Evolutionary conservation across 1,140 invertebrate species (phyloP).

Genomic region (Lordiphosa mommai): DNA sequence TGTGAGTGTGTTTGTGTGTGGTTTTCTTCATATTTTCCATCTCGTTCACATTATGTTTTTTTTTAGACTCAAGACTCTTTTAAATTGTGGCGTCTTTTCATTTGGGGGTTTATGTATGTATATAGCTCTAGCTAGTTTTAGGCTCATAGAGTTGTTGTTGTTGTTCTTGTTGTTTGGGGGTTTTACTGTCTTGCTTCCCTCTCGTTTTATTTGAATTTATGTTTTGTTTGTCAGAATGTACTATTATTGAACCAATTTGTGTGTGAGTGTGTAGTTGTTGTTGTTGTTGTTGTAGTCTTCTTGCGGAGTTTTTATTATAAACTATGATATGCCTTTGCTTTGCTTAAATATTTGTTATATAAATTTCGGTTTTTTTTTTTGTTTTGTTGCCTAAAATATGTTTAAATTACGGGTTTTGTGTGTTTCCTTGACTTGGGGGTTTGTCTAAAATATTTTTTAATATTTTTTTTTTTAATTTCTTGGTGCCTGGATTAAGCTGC

Average conservation of each 20-base stretch:
- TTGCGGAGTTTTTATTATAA: constrained; percentile 51
- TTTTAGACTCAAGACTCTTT: constrained; percentile 18
- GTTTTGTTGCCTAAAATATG: constrained; percentile 64
- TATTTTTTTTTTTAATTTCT: constrained; percentile 75
- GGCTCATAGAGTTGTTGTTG: constrained; percentile 1
- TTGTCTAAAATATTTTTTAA: constrained; percentile 24
- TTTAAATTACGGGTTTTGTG: constrained; percentile 31
- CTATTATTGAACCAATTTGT: constrained; percentile 5
- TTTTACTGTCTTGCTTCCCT: constrained; percentile 41
- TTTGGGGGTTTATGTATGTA: constrained; percentile 29
- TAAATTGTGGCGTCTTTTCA: constrained; percentile 16
- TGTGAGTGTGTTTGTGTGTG: constrained; percentile 10
- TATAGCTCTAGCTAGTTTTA: not conserved
- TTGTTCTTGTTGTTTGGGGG: not conserved
- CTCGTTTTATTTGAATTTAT: constrained; percentile 10
- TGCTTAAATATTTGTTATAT: constrained; percentile 69
- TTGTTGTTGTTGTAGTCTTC: constrained; percentile 13
- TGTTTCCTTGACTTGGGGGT: constrained; percentile 8
- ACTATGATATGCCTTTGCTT: constrained; percentile 75
- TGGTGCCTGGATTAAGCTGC: constrained; percentile 65
- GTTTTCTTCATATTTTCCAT: constrained; percentile 82
- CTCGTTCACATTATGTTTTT: constrained; percentile 40
- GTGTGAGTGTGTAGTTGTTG: constrained; percentile 3
- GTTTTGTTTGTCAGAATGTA: constrained; percentile 5
- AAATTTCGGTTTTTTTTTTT: constrained; percentile 35